Evolutionary conservation across 2,888 invertebrate species (phyloP), one percentile per base, ranked within the genome.

Genomic region (Xestia xanthographa): DNA sequence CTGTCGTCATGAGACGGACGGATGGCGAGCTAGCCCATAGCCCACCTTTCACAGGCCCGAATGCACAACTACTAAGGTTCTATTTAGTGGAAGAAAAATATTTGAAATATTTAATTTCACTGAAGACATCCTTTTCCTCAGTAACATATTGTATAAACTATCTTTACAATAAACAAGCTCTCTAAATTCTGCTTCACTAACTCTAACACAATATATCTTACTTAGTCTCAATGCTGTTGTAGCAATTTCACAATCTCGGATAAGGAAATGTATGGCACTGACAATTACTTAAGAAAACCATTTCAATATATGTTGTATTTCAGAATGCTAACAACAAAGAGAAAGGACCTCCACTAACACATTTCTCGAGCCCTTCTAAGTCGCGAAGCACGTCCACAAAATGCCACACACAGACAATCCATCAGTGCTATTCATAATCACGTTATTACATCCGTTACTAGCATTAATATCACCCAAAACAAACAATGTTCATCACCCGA

Each of bases 401-500:
- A 93, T 92, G 90, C 94, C 93, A 92, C 93, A 92, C 92, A 88
- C 90, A 86, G 88, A 86, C 89, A 88, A 89, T 90, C 88, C 88
- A 85, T 90, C 90, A 91, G 91, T 92, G 90, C 91, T 91, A 92
- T 93, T 92, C 91, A 87, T 87, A 90, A 91, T 90, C 92, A 89
- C 88, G 90, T 91, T 91, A 90, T 87, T 80, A 85, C 80, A 88
- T 90, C 90, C 90, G 88, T 89, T 90, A 90, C 89, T 88, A 89
- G 85, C 88, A 90, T 89, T 90, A 92, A 92, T 92, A 93, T 92
- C 93, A 94, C 92, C 88, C 91, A 93, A 93, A 94, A 92, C 94
- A 95, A 95, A 95, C 95, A 95, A 95, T 94, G 91, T 93, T 88
- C 93, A 92, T 91, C 94, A 95, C 96, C 95, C 90, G 90, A 86